phyloP scores from a whole-genome alignment of 2,888 invertebrate species.

The Mellilla xanthometata region DNA sequence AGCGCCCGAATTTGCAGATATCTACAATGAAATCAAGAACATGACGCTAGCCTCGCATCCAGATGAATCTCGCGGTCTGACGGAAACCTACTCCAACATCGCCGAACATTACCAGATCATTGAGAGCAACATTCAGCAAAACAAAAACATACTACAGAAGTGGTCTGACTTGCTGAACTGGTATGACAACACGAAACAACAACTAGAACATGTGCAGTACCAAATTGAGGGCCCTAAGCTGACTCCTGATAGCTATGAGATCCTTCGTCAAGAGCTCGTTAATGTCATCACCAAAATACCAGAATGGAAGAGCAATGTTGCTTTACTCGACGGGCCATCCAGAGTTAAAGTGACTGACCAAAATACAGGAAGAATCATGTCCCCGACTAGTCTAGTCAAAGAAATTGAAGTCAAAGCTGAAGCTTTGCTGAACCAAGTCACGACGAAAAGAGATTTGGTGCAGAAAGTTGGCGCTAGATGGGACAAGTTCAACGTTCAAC shows the following conservation, averaged over 20 bases:
- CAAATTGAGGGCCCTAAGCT: constrained; percentile 90
- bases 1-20: constrained; percentile 88
- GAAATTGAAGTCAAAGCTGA: constrained; percentile 88
- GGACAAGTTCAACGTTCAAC: constrained; percentile 89
- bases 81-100: constrained; percentile 89
- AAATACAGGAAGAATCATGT: constrained; percentile 86
- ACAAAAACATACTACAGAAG: constrained; percentile 88
- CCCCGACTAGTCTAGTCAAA: constrained; percentile 87
- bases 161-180: constrained; percentile 93
- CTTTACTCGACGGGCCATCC: constrained; percentile 86
- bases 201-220: constrained; percentile 90
- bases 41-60: constrained; percentile 87
- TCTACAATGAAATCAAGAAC: constrained; percentile 92
- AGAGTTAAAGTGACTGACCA: constrained; percentile 87
- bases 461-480: constrained; percentile 89
- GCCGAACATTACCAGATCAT: constrained; percentile 90
- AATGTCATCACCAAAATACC: constrained; percentile 85
- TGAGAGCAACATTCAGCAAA: constrained; percentile 88
- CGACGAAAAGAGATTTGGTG: constrained; percentile 85
- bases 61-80: constrained; percentile 88
- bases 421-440: constrained; percentile 85
- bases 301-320: constrained; percentile 87
- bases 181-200: constrained; percentile 90
- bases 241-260: constrained; percentile 86
- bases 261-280: constrained; percentile 87